Base-by-base conservation (phyloP, 1,140 invertebrate genomes). In the Solenopsis invicta region DNA sequence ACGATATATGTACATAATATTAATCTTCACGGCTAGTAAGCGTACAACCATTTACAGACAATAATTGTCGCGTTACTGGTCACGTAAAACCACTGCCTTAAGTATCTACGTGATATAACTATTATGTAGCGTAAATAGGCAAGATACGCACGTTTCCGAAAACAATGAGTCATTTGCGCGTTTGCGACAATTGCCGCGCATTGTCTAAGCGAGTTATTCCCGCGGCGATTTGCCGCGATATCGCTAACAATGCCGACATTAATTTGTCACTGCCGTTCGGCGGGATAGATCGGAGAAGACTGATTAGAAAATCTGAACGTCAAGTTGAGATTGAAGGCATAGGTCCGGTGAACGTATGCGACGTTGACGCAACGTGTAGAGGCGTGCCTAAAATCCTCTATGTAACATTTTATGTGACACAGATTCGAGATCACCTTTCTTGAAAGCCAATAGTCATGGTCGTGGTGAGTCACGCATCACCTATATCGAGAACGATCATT, bases 371-470 rank as follows among this genome's bases (percentile, higher is more conserved):
- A 90, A 90, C 41, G 16, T 37, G 48, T 9, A 54, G 80, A 76
- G 81, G 89, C 89, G 89, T 90, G 89, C 86, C 89, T 90, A 90
- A 90, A 90, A 90, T 90, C 74, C 89, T 88, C 89, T 90, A 90
- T 90, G 86, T 90, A 90, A 82, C 89, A 78, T 54, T 74, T 34
- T 80, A 82, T 82, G 89, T 90, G 89, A 90, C 89, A 90, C 77
- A 90, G 82, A 90, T 90, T 90, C 81, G 56, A 86, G 89, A 90
- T 90, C 87, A 88, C 71, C 82, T 90, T 90, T 90, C 80, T 90
- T 76, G 89, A 90, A 90, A 90, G 89, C 86, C 61, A 77, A 78
- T 81, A 88, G 66, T 80, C 72, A 87, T 74, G 87, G 81, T 75
- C 88, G 72, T 56, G 37, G 37, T 24, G 89, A 90, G 76, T 81